Conservation (phyloP, 2,113 vertebrate genomes). For the Poecile atricapillus region DNA sequence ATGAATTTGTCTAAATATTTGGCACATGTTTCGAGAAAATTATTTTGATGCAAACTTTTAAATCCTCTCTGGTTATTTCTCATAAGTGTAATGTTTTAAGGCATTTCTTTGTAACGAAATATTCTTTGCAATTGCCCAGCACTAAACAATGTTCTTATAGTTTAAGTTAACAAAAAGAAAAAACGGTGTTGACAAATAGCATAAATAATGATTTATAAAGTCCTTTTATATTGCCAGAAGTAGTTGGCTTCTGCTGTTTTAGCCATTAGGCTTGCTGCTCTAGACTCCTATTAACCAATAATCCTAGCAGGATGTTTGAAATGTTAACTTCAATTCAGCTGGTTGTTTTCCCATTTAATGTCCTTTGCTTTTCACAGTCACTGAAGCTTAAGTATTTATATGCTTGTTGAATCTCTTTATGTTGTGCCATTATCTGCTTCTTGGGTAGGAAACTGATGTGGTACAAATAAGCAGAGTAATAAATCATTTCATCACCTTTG, state of each 20-base stretch:
- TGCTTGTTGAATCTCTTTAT: neutral
- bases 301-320: neutral
- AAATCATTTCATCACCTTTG: neutral
- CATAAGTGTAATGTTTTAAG: neutral
- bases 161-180: neutral
- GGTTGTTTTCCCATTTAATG: neutral
- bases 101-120: neutral
- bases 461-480: neutral
- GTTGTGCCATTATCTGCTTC: neutral
- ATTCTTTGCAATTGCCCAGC: neutral
- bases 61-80: neutral
- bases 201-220: neutral
- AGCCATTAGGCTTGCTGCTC: neutral
- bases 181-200: neutral
- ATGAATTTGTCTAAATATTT: neutral
- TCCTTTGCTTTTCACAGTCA: neutral
- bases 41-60: neutral
- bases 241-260: neutral
- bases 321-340: neutral
- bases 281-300: neutral
- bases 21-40: neutral
- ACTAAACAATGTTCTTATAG: neutral
- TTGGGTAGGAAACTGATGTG: conserved; percentile 22
- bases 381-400: neutral
- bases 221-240: neutral